These are phyloP conservation scores for Corticium candelabrum DNA, from an alignment of 37 sponge, comb jelly and placozoan species.

Conservation along the genomic window DNA sequence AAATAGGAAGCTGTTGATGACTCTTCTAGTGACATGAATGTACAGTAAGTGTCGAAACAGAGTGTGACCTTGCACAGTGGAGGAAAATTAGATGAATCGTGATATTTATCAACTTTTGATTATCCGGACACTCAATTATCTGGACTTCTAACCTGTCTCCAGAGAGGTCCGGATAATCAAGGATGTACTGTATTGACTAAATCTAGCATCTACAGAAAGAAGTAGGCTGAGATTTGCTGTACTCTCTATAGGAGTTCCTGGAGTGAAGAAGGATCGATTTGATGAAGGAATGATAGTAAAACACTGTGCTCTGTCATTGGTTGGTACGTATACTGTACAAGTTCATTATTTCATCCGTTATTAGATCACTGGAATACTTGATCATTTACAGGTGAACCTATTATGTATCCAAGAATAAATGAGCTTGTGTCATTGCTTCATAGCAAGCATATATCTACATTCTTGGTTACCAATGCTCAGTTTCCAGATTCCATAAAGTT, in stretches of 20 bases:
- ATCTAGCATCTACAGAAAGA: too few relatives aligned
- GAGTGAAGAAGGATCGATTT: constrained; percentile 71
- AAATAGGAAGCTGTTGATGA: too few relatives aligned
- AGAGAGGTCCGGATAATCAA: too few relatives aligned
- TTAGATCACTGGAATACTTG: background rate
- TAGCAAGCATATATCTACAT: constrained; percentile 72
- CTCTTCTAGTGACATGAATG: too few relatives aligned
- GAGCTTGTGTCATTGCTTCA: constrained; percentile 55
- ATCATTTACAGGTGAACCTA: constrained; percentile 52
- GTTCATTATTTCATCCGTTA: background rate
- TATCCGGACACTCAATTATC: too few relatives aligned
- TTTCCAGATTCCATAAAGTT: constrained; percentile 90
- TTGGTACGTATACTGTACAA: constrained; percentile 29
- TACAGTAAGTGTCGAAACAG: too few relatives aligned
- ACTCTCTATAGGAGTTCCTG: constrained; percentile 95
- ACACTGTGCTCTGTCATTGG: constrained; percentile 94
- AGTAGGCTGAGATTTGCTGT: too few relatives aligned
- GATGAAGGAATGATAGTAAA: constrained; percentile 72
- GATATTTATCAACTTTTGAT: too few relatives aligned
- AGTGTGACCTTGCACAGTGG: too few relatives aligned
- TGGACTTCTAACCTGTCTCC: too few relatives aligned
- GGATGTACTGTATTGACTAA: too few relatives aligned
- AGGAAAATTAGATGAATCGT: too few relatives aligned
- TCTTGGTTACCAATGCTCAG: constrained; percentile 94
- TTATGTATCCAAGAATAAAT: constrained; percentile 96